Evolutionary conservation across 2,797 vertebrate genomes (phyloP), one percentile per base, ranked within the genome.

Genomic region (Anguilla megastoma): DNA sequence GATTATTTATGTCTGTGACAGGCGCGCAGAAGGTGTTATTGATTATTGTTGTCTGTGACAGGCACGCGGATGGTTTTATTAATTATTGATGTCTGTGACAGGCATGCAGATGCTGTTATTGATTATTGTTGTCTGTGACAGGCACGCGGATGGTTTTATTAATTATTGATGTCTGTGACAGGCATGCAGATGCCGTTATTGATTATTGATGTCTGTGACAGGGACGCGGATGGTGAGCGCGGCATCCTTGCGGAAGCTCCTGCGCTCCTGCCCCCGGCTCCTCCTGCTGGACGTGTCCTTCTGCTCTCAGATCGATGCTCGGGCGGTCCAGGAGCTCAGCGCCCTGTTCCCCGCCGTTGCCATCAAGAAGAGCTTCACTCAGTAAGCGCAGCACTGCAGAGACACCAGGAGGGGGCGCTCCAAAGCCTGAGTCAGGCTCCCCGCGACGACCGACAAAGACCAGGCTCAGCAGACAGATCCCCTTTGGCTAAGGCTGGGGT

Each of bases 361-460:
- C 94, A 99, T 99, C 94, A 99, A 99, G 93, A 99, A 98, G 94
- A 99, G 98, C 94, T 99, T 99, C 94, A 99, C 98, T 90, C 98
- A 99, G 93, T 99, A 96, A 99, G 91, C 92, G 21, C 84, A 69
- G 0, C 50, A 1, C 58, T 9, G 21, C 21, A 27, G 79, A 21
- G 1, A 50, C 5, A 50, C 41, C 79, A 50, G 45, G 41, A 48
- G 79, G 79, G 41, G 79, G 45, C 45, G 7, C 41, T 50, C 18
- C 24, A 0, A n/a, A 0, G 36, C n/a, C 33, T 14, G 30, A 36
- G 36, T 21, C 74, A 18, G 27, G 27, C 74, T 41, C 33, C 33
- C 33, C 5, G 18, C 30, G 1, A 12, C 30, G 69, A 4, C 18
- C 30, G 27, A 74, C 30, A 36, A 33, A 33, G 69, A 33, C 69